Evolutionary conservation across 1,140 invertebrate species (phyloP).

Genomic region (Eufriesea mexicana): DNA sequence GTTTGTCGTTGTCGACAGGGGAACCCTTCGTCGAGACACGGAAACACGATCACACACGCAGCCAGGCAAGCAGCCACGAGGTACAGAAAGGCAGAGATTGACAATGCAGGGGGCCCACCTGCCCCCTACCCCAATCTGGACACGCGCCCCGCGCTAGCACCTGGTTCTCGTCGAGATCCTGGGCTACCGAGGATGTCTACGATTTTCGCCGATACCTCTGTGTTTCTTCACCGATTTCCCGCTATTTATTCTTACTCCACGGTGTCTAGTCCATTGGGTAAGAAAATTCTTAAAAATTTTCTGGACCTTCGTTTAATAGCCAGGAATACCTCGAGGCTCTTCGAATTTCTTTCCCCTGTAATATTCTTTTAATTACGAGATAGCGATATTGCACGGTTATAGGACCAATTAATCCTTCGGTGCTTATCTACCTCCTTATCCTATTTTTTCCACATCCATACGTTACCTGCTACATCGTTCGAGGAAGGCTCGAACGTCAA

Average conservation of each 20-base stretch:
- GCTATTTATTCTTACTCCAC: neutral
- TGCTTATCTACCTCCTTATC: too few species aligned
- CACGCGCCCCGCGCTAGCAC: slow-evolving; percentile 80
- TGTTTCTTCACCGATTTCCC: neutral
- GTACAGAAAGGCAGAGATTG: slow-evolving; percentile 81
- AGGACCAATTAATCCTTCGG: too few species aligned
- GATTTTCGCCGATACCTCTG: slow-evolving; percentile 8
- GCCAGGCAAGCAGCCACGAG: slow-evolving; percentile 63
- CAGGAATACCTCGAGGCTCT: too few species aligned
- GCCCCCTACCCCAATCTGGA: slow-evolving; percentile 79
- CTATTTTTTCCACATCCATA: too few species aligned
- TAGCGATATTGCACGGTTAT: too few species aligned
- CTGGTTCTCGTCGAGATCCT: slow-evolving; percentile 73
- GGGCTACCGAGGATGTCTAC: slow-evolving; percentile 23
- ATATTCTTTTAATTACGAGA: too few species aligned
- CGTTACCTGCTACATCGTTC: too few species aligned
- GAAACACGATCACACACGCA: slow-evolving; percentile 55
- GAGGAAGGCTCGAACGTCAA: too few species aligned
- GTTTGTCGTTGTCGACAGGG: slow-evolving; percentile 29
- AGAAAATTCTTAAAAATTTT: neutral
- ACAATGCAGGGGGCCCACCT: slow-evolving; percentile 83
- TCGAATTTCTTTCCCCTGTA: too few species aligned
- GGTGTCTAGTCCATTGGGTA: too few species aligned
- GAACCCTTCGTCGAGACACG: slow-evolving; percentile 62
- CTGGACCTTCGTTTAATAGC: too few species aligned